Percentiles rank a stretch among this genome's conserved stretches.
These are phyloP conservation scores for Dioctria rufipes DNA, from an alignment of 2,888 invertebrate genomes.

Conservation along the genomic window DNA sequence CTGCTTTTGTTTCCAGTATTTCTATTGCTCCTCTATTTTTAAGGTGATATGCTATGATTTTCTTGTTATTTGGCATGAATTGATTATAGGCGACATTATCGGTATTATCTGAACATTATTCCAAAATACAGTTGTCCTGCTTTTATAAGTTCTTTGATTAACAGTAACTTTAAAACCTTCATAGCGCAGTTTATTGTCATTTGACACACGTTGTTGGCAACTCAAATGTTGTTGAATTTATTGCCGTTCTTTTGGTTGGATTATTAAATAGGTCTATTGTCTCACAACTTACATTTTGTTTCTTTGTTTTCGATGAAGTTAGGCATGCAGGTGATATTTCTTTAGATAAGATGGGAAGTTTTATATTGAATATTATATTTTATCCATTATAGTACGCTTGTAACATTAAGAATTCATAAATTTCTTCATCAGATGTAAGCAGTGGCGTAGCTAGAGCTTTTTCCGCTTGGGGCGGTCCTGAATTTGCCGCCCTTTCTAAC, in stretches of 20 bases:
- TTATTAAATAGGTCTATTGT: not conserved
- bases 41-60: not conserved
- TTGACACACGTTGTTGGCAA: constrained; percentile 6
- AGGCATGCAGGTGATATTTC: not conserved
- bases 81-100: no score
- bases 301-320: not conserved
- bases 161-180: constrained; percentile 1
- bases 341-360: not conserved
- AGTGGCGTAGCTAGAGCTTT: no score
- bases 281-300: not conserved
- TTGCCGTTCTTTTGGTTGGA: not conserved
- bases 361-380: constrained; percentile 35
- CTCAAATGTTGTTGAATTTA: not conserved
- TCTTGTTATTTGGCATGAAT: no score
- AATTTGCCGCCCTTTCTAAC: no score
- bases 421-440: constrained; percentile 24
- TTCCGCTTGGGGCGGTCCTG: no score
- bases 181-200: constrained; percentile 2
- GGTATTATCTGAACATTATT: not conserved
- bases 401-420: constrained; percentile 43
- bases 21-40: not conserved
- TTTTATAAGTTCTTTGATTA: not conserved
- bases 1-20: not conserved
- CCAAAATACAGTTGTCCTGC: constrained; percentile 4
- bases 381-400: constrained; percentile 50